phyloP scores from a whole-genome alignment of 2,797 vertebrate species.

The Poecilia velifera region DNA sequence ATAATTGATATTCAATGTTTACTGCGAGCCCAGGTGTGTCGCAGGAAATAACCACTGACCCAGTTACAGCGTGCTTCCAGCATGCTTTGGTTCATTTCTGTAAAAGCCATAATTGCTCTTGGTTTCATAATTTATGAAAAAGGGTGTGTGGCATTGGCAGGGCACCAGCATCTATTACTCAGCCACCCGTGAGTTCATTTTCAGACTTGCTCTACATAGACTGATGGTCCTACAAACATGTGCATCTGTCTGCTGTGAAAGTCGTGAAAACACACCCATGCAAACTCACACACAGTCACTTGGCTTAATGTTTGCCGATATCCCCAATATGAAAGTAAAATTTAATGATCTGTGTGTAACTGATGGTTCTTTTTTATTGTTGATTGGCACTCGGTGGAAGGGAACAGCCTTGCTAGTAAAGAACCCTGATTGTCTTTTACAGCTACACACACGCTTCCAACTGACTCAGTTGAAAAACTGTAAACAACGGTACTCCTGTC shows the following conservation, averaged over 20 bases:
- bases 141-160: constrained; percentile 73
- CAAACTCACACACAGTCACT: neutral
- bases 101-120: constrained; percentile 84
- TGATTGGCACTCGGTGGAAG: neutral
- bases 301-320: neutral
- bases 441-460: neutral
- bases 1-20: constrained; percentile 80
- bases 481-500: neutral
- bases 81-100: constrained; percentile 82
- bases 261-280: neutral
- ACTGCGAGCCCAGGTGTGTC: constrained; percentile 81
- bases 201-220: constrained; percentile 45
- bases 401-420: neutral
- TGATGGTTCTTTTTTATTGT: neutral
- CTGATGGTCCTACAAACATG: constrained; percentile 42
- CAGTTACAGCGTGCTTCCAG: constrained; percentile 80
- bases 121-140: constrained; percentile 83
- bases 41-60: constrained; percentile 82
- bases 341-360: neutral
- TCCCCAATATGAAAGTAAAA: neutral
- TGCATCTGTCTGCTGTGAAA: neutral
- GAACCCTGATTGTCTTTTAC: neutral
- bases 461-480: neutral
- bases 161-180: constrained; percentile 79
- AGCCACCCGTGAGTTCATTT: constrained; percentile 67